A percentile compares a stretch with the other conserved stretches of the same genome.
Conservation (phyloP, 2,113 vertebrate genomes). For the Crotalus viridis region DNA sequence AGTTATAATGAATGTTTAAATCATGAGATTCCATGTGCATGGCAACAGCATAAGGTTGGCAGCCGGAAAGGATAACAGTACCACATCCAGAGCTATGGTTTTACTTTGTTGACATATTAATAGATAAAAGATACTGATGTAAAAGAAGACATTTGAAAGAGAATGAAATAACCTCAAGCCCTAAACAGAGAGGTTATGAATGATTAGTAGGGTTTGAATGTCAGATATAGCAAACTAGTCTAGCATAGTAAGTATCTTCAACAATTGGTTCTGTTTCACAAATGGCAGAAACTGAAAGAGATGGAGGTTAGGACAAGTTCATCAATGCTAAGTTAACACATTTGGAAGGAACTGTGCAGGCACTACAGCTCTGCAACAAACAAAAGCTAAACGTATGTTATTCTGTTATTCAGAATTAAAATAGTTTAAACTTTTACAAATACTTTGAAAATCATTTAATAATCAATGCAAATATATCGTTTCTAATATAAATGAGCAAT, state of each 20-base stretch:
- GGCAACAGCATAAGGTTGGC: background rate
- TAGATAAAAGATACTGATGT: background rate
- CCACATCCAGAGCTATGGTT: background rate
- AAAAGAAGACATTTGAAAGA: background rate
- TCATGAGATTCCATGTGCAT: background rate
- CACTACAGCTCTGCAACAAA: background rate
- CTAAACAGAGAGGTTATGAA: background rate
- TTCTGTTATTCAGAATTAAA: background rate
- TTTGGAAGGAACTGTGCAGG: background rate
- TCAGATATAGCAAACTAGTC: background rate
- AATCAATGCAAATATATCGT: background rate
- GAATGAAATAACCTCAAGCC: background rate
- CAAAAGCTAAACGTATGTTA: background rate
- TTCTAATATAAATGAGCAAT: background rate
- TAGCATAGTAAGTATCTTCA: background rate
- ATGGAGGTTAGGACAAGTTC: background rate
- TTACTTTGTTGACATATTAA: background rate
- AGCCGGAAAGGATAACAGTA: background rate
- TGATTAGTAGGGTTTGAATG: background rate
- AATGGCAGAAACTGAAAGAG: background rate
- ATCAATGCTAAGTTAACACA: background rate
- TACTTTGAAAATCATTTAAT: background rate
- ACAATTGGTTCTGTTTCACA: background rate
- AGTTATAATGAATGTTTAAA: background rate
- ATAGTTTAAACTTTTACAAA: background rate